Evolutionary conservation across 2,797 vertebrate species (phyloP), one percentile per base, ranked within the genome.

Genomic region (Pelobates cultripes): DNA sequence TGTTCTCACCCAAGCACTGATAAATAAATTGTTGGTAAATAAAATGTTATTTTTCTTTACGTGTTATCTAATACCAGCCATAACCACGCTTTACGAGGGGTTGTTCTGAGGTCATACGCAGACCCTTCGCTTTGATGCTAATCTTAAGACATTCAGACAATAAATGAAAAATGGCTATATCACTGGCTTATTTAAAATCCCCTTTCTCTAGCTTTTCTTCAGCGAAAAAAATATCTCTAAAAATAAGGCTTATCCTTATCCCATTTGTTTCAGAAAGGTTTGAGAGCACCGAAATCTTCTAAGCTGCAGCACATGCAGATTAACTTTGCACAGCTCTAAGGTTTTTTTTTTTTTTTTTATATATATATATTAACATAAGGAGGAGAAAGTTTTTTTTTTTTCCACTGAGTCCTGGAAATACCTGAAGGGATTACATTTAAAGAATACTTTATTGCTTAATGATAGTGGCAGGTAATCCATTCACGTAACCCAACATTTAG

Each of bases 151-250:
- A 74, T 75, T 78, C 71, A 78, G 44, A 47, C 77, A 12, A 40
- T 43, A 78, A 45, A 75, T 70, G 77, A 83, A 61, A 70, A 51
- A 83, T 74, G 51, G 5, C 63, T 60, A 43, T n/a, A 51, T 78
- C 41, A 78, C 57, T 42, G 51, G 51, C 75, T 69, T 57, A 13
- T 66, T 71, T 45, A 77, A 78, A 67, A 67, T 72, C 60, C 61
- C 75, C 28, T 66, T 44, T 60, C 71, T 78, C 51, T 53, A 6
- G n/a, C 53, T 51, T 41, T 63, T 43, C 53, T 83, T 72, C 51
- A 75, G 64, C 64, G 60, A 12, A 53, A 43, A 28, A 64, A 51
- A 14, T 57, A 55, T 76, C 61, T 64, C 7, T 61, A 75, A 13
- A 51, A 47, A 78, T 43, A 66, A 40, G 10, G 55, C 7, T 55